Base-by-base conservation (phyloP, 2,888 invertebrate genomes). In the Azorinus chamasolen region DNA sequence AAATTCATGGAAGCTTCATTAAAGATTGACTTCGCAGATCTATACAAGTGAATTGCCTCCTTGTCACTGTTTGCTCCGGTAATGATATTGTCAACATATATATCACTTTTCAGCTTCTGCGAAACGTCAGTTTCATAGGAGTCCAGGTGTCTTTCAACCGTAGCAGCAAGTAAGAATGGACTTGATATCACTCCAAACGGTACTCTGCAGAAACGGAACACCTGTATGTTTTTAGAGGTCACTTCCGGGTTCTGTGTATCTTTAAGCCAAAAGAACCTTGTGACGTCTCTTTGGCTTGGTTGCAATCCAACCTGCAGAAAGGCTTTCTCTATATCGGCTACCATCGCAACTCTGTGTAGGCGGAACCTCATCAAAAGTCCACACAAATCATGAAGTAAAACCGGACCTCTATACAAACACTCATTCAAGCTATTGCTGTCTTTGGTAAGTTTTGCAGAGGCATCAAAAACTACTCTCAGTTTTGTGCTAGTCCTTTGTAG, bases 251-350 rank as follows among this genome's bases (percentile, higher is more conserved):
- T 43, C n/a, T n/a, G n/a, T n/a, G n/a, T n/a, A n/a, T n/a, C n/a
- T n/a, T n/a, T n/a, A n/a, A n/a, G n/a, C n/a, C n/a, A n/a, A n/a
- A n/a, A n/a, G 66, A 32, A 73, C 24, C 69, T 8, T 16, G 78
- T 73, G 5, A 59, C 69, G 53, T 78, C 73, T 39, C 72, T 53
- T 39, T 78, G 54, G 12, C 43, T 18, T 50, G 51, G 27, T 48
- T 78, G 72, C 14, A 69, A 41, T 24, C 55, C 72, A 32, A 66
- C 53, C 48, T 77, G 77, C 1, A 71, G 39, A 32, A 77, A 62
- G 1, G 55, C 57, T 20, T 73, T 55, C 37, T 55, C 57, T 12
- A 62, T 66, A 37, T 74, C 68, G 5, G 68, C 53, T 32, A 69
- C 65, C 12, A 70, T 32, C 8, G 46, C 68, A 14, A 77, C 53